Evolutionary conservation across 2,113 vertebrate species (phyloP), one percentile per base, ranked within the genome.

Genomic region (Leptobrachium leishanense): DNA sequence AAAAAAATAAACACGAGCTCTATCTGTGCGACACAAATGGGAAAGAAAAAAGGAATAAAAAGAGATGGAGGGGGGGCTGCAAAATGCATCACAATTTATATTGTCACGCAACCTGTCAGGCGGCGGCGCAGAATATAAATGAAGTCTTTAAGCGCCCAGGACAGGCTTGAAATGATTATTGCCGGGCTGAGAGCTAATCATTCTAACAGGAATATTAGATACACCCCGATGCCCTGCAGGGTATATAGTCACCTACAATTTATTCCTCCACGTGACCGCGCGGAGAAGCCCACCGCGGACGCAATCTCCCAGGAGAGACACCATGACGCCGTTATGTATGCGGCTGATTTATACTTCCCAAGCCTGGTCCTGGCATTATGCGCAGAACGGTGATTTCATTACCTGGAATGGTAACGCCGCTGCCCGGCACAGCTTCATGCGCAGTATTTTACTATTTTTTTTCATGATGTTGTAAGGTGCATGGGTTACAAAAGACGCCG

Each of bases 31-130:
- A 59, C 55, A 13, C 13, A 12, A 12, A 4, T 59, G 9, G 12
- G 41, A 68, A 40, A 42, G 40, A 6, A 11, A 76, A 75, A 44
- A 59, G 31, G 5, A 69, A 15, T 43, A 76, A 75, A 44, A 59
- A n/a, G 5, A 69, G 5, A 42, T 53, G 62, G 65, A 69, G 66
- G 43, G 71, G 72, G 67, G 72, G 72, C 41, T 62, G 72, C 43
- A 81, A 44, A 81, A 81, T 81, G 64, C 72, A 81, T 67, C 72
- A 65, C 71, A 74, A 81, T 74, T 81, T 64, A 74, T 81, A 74
- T 55, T 68, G 78, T 81, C 78, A 74, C 78, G 40, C 64, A 54
- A 66, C 53, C 77, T 74, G 70, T 74, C 72, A 80, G 57, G 68
- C 50, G 54, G 46, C 39, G 43, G 67, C 63, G 2, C 41, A 43